phyloP scores from a whole-genome alignment of 2,888 invertebrate genomes.

The Agrotis clavis region DNA sequence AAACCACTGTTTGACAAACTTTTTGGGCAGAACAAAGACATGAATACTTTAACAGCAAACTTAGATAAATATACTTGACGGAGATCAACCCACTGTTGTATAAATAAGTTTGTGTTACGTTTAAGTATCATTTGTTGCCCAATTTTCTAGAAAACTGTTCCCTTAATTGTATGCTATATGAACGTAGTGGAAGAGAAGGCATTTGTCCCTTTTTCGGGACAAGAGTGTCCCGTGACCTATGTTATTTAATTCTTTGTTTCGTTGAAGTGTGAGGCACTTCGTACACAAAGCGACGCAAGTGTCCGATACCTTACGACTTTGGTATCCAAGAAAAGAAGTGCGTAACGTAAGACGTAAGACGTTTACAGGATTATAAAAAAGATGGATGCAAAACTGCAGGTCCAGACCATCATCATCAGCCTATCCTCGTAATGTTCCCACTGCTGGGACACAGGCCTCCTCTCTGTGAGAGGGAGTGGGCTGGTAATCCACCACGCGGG shows the following conservation, averaged over 20 bases:
- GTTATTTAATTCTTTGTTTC: slow-evolving; percentile 24
- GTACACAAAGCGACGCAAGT: too few relatives aligned
- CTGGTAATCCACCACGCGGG: too few relatives aligned
- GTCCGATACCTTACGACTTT: too few relatives aligned
- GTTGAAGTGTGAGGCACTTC: not conserved
- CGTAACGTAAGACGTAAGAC: too few relatives aligned
- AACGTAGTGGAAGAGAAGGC: slow-evolving; percentile 17
- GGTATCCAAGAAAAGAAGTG: too few relatives aligned
- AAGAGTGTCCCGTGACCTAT: slow-evolving; percentile 3
- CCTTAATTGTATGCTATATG: slow-evolving; percentile 30
- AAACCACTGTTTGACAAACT: too few relatives aligned
- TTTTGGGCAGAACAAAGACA: not conserved
- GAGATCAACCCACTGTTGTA: not conserved
- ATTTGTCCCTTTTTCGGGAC: slow-evolving; percentile 17
- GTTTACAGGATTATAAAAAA: too few relatives aligned
- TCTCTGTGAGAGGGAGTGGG: too few relatives aligned
- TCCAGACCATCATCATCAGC: too few relatives aligned
- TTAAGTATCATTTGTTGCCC: slow-evolving; percentile 33
- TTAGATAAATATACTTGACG: not conserved
- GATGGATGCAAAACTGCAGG: too few relatives aligned
- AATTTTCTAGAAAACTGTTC: slow-evolving; percentile 31
- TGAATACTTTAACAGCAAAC: not conserved
- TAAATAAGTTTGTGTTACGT: slow-evolving; percentile 18
- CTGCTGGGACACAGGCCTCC: too few relatives aligned
- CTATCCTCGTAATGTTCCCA: too few relatives aligned